These are phyloP conservation scores for Augochlorella aurata DNA, from an alignment of 2,888 invertebrate species.

Conservation along the genomic window DNA sequence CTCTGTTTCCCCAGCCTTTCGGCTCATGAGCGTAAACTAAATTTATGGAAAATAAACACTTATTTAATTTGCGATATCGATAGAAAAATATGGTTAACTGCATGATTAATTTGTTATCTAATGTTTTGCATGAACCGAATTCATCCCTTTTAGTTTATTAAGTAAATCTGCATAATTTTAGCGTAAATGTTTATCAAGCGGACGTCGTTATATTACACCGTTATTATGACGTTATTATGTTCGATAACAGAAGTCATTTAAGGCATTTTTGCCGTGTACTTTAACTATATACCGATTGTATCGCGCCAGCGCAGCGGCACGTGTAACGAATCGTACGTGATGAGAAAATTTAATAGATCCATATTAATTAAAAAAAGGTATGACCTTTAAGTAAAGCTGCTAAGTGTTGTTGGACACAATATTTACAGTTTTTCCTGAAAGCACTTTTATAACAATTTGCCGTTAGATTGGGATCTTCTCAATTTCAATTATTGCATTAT, in stretches of 20 bases:
- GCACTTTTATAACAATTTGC: background rate
- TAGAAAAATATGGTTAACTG: background rate
- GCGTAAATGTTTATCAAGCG: background rate
- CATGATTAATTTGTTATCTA: background rate
- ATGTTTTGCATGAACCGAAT: background rate
- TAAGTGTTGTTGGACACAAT: background rate
- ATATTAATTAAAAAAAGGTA: background rate
- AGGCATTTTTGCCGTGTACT: background rate
- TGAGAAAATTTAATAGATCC: background rate
- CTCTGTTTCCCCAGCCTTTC: background rate
- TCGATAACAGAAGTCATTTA: background rate
- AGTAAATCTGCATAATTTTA: background rate
- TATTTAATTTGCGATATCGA: background rate
- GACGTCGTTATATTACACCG: no score
- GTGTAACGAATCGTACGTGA: background rate
- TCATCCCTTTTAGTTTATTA: background rate
- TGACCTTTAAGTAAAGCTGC: background rate
- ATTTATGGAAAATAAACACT: conserved; percentile 5
- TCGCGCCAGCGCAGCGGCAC: background rate
- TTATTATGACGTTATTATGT: no score
- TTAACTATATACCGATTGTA: background rate
- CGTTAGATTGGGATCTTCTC: background rate
- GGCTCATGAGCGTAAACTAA: background rate
- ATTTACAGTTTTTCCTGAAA: background rate
- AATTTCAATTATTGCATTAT: background rate